Base-by-base conservation (phyloP, 37 sponge, comb jelly and placozoan species). In the Ephydatia muelleri region DNA sequence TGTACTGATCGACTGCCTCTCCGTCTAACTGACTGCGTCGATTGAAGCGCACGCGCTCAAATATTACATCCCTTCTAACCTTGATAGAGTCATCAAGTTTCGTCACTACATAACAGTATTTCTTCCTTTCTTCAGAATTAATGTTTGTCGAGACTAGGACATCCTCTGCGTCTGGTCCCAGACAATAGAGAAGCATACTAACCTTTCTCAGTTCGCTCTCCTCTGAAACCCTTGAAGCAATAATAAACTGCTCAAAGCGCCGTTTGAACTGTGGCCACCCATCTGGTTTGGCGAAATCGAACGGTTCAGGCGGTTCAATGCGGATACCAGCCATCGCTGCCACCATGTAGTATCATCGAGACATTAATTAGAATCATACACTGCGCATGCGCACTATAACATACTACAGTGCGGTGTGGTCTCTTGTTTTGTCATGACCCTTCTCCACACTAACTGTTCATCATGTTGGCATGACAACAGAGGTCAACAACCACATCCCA, bases 91-190 rank as follows among this genome's bases (percentile, higher is more conserved):
- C 40, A 38, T 76, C 38, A 76, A 76, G 28, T 76, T 76, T 76
- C 77, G 33, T 38, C 40, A 21, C 28, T 35, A 76, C 77, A 34
- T 35, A 25, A 57, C 57, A 35, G 72, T 72, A 72, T 72, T 72
- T 72, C 72, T 72, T 72, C 72, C 33, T 35, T 35, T 72, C 72
- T 34, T 72, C 72, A 32, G 31, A 32, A 35, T 32, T 35, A 72
- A 72, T 32, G 72, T 72, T 72, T 32, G 33, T 13, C 31, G 11
- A 39, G 40, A 28, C 38, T 37, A 76, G 40, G 11, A 76, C 40
- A 28, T 57, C 80, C 66, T 79, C 80, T 48, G 80, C 80, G 30
- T 57, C 32, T 28, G 66, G 65, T 28, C 80, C 80, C 80, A 79
- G 11, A 11, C 39, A 76, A 38, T 76, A 76, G 38, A 28, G 34